Conservation (phyloP, 2,797 vertebrate genomes). For the Halcyon leucocephala region DNA sequence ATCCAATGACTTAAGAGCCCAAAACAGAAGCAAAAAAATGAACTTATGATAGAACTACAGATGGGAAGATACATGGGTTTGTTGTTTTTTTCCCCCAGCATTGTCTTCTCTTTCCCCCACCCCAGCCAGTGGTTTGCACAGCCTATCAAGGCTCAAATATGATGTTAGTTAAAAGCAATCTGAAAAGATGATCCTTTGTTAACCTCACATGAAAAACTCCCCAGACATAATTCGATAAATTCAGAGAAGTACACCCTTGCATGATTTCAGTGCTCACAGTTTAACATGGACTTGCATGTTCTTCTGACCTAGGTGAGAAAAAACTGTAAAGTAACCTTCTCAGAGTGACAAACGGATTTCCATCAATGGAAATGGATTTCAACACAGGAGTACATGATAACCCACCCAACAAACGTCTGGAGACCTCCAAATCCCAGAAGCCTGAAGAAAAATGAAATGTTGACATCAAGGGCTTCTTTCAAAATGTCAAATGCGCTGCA, state of each 20-base stretch:
- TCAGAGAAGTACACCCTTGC: background rate
- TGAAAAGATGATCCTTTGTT: background rate
- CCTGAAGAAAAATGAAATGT: background rate
- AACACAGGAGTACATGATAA: background rate
- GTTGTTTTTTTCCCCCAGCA: background rate
- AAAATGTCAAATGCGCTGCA: background rate
- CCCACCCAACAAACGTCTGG: background rate
- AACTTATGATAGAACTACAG: background rate
- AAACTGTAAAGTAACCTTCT: background rate
- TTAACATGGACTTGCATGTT: background rate
- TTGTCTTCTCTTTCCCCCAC: background rate
- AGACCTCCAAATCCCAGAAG: background rate
- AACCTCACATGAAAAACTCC: background rate
- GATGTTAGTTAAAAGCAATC: background rate
- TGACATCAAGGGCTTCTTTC: background rate
- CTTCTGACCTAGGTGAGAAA: background rate
- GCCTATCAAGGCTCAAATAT: background rate
- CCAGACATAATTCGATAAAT: background rate
- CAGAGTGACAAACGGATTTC: too few relatives aligned
- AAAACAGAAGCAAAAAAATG: accelerated
- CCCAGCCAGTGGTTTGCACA: background rate
- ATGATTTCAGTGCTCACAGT: background rate
- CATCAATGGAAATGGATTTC: background rate
- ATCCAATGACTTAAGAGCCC: background rate
- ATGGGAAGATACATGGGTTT: background rate